phyloP scores from a whole-genome alignment of 2,797 vertebrate genomes.

The Acipenser ruthenus region DNA sequence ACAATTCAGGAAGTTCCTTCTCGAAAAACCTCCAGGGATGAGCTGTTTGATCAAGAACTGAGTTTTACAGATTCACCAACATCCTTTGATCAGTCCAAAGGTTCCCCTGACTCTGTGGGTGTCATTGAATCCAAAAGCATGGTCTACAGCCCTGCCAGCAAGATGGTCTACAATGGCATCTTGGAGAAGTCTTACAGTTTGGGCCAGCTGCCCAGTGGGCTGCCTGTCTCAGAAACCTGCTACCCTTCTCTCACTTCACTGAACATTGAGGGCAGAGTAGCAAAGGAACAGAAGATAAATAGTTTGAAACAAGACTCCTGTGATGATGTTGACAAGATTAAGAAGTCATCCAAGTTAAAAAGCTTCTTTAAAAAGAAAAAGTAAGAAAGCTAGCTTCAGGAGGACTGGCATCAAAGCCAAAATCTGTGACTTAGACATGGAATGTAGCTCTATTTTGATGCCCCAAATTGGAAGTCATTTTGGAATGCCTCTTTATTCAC shows the following conservation, averaged over 20 bases:
- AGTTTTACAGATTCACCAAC: constrained; percentile 60
- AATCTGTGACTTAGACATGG: constrained; percentile 48
- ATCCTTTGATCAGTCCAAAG: constrained; percentile 64
- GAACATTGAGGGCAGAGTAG: constrained; percentile 67
- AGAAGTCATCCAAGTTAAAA: constrained; percentile 92
- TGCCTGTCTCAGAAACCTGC: constrained; percentile 64
- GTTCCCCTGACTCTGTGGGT: constrained; percentile 72
- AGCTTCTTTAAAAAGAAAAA: constrained; percentile 95
- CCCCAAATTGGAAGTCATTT: constrained; percentile 59
- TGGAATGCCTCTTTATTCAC: constrained; percentile 59
- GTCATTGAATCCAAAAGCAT: constrained; percentile 71
- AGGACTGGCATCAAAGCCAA: constrained; percentile 51
- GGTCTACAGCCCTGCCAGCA: constrained; percentile 73
- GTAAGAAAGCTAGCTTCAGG: constrained; percentile 29
- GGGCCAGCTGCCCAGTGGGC: constrained; percentile 75
- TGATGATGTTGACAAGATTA: constrained; percentile 84
- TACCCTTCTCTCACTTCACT: constrained; percentile 76
- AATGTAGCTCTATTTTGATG: constrained; percentile 76
- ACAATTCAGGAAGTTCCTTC: constrained; percentile 69
- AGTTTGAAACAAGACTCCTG: constrained; percentile 81
- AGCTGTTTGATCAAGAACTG: constrained; percentile 70
- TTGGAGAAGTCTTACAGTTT: constrained; percentile 96
- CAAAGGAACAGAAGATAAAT: constrained; percentile 73
- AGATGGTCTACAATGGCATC: constrained; percentile 82
- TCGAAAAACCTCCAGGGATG: constrained; percentile 81